phyloP scores from a whole-genome alignment of 53 echinoderm and acorn worm species.

The Henricia sp. region DNA sequence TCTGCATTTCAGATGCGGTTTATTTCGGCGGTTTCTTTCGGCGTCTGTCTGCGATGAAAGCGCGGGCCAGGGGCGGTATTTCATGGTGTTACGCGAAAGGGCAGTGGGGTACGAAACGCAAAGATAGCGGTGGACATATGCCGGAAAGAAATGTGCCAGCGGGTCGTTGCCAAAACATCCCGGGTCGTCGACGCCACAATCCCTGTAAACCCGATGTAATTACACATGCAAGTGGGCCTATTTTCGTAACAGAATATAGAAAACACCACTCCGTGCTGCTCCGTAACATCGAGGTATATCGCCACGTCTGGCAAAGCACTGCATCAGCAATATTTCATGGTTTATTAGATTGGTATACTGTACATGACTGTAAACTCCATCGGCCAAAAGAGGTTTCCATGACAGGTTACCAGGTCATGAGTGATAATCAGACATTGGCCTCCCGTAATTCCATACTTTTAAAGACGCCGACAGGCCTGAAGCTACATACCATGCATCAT shows the following conservation, averaged over 20 bases:
- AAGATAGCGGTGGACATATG: conserved; percentile 33
- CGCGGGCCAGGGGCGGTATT: neutral
- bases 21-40: neutral
- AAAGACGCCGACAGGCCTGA: conserved; percentile 31
- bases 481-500: neutral
- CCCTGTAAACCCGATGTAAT: conserved; percentile 53
- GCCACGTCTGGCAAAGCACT: no score
- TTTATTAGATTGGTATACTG: conserved; percentile 53
- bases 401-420: conserved; percentile 13
- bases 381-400: neutral
- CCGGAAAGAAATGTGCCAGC: conserved; percentile 31
- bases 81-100: neutral
- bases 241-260: conserved; percentile 48
- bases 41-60: neutral
- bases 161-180: conserved; percentile 22
- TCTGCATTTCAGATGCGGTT: neutral
- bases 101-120: neutral
- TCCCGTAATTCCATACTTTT: conserved; percentile 22
- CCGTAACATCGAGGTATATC: no score
- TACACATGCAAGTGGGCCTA: conserved; percentile 39
- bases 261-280: conserved; percentile 25
- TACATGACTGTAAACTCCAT: conserved; percentile 24
- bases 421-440: conserved; percentile 27
- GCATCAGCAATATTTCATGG: no score
- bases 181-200: conserved; percentile 23